Evolutionary conservation across 2,888 invertebrate species (phyloP), one percentile per base, ranked within the genome.

Genomic region (Periphyllus acericola): DNA sequence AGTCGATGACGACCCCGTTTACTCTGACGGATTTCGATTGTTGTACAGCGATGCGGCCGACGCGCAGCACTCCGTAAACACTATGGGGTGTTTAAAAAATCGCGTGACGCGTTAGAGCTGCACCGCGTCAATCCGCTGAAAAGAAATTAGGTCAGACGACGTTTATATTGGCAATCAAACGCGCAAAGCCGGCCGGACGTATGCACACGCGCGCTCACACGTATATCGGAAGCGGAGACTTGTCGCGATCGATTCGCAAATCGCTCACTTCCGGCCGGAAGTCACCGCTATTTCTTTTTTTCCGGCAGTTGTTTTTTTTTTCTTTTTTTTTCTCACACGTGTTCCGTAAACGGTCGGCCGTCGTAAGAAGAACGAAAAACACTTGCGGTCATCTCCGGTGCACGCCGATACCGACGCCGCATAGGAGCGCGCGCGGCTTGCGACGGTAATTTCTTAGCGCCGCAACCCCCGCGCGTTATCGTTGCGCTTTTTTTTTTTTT

Each of bases 251-350:
- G 86, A 87, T 87, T 87, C 74, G 60, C 60, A 80, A 87, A 87
- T 80, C 78, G 80, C 55, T 60, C 40, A 80, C 79, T 87, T 87
- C 86, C 86, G 86, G 52, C 80, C 29, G 86, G 86, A 87, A 87
- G 80, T 80, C 74, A 29, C n/a, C 78, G 55, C 72, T 72, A 76
- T 83, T 83, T 78, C 34, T 72, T 34, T 36, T n/a, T 74, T 46
- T 79, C 78, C 68, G 78, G 19, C 17, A 34, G 71, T 85, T 78
- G 85, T 85, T 78, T 79, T 79, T 52, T 78, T 52, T 76, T 46
- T 46, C 46, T 46, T 46, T 46, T 46, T 46, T 85, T 71, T 75
- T n/a, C 9, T 46, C 68, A 5, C 71, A 34, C 34, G 52, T 79
- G 55, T 21, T 34, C 86, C 52, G 71, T 86, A 86, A 86, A 71